phyloP scores from a whole-genome alignment of 2,797 vertebrate genomes.

The Nothura maculosa region DNA sequence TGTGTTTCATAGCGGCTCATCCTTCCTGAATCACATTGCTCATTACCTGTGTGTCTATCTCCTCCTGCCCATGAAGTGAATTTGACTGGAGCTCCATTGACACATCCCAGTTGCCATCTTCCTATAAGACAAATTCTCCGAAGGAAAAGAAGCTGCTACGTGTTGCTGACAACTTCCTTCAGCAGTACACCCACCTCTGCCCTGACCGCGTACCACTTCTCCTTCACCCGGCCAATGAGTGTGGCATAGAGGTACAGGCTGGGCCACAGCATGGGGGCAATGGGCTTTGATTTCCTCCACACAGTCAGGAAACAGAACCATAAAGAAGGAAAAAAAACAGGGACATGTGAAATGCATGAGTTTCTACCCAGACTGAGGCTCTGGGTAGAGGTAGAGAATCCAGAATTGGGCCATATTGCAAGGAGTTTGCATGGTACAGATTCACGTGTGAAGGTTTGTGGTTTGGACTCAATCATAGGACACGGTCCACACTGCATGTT shows the following conservation, averaged over 20 bases:
- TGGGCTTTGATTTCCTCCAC: background rate
- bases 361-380: background rate
- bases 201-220: conserved; percentile 88
- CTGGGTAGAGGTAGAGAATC: accelerated
- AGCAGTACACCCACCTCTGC: conserved; percentile 86
- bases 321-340: background rate
- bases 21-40: background rate
- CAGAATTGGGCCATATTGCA: background rate
- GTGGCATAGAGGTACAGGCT: conserved; percentile 82
- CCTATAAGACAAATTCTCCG: conserved; percentile 84
- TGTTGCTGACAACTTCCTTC: conserved; percentile 84
- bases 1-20: background rate
- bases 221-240: conserved; percentile 88
- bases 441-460: background rate
- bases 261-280: background rate
- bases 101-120: conserved; percentile 71
- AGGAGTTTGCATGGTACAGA: background rate
- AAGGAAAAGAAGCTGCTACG: conserved; percentile 82
- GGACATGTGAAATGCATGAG: background rate
- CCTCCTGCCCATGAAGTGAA: background rate
- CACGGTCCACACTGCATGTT: background rate
- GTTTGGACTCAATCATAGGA: background rate
- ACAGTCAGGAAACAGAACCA: background rate
- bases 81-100: conserved; percentile 58
- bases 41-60: background rate